Evolutionary conservation across 2,113 vertebrate species (phyloP), one percentile per base, ranked within the genome.

Genomic region (Mesitornis unicolor): DNA sequence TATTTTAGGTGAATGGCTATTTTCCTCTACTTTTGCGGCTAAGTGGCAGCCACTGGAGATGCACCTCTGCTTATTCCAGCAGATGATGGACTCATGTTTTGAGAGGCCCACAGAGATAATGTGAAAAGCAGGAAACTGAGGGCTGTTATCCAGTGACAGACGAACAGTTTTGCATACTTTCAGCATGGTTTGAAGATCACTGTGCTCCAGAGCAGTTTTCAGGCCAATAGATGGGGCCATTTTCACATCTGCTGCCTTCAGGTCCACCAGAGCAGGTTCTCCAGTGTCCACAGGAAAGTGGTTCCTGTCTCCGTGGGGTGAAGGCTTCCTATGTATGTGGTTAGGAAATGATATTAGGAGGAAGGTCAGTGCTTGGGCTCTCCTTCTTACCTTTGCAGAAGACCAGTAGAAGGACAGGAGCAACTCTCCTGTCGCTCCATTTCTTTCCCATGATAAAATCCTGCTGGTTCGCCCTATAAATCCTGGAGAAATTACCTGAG

Each of bases 111-210:
- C 2, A 2, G 18, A 42, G n/a, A 4, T 22, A 4, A 6, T 0
- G 19, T 45, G 20, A 80, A 7, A 53, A 84, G 16, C 0, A 1
- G 29, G 7, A 51, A 11, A 38, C 13, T 0, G 16, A 26, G 15
- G 4, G 4, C 0, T 22, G 10, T 61, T 33, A 7, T 13, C 10
- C 3, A 2, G 5, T 0, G 6, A 2, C 0, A 4, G 40, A 5
- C 1, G 9, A 68, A 29, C 0, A 25, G 6, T 33, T 64, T 11
- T 7, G 10, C 4, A 10, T 10, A 11, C 16, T 78, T 80, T 59
- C 45, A 18, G 16, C 1, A 5, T 0, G 13, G 3, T 76, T 65
- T 29, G 45, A 61, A 19, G 50, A 18, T 54, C n/a, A 7, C 19
- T 2, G 21, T 12, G 67, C 67, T 26, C 56, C 0, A 0, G 33